Evolutionary conservation across 1,140 invertebrate genomes (phyloP), one percentile per base, ranked within the genome.

Genomic region (Tribolium madens): DNA sequence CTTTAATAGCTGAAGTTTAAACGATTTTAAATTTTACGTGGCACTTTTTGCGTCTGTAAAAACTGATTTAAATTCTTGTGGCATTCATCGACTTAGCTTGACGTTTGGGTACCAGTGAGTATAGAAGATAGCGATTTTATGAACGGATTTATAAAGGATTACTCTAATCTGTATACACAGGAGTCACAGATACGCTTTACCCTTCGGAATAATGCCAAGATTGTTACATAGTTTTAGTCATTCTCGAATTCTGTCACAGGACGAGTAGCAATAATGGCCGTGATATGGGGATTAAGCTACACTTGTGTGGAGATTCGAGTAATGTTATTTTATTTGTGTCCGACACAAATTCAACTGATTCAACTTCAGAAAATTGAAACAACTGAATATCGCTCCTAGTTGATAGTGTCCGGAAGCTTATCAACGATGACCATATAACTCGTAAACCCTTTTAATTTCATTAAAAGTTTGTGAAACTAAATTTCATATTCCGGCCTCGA

Each of bases 121-220:
- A 76, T 78, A 64, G 78, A 77, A 81, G 80, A 81, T 81, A 81
- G 78, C 76, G 80, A 81, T 79, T 81, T 81, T 79, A 79, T 80
- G 80, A 81, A 78, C 73, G 80, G 78, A 79, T 81, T 81, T 81
- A 77, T 81, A 68, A 76, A 73, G 76, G 78, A 81, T 81, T 81
- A 78, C 64, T 18, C 74, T 81, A 81, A 81, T 81, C 78, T 81
- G 76, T 79, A 73, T 81, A 81, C 78, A 79, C 78, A 79, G 76
- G 36, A 81, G 78, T 81, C 75, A 75, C 26, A 81, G 78, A 81
- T 81, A 78, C 48, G 69, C 52, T 72, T 47, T 73, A 76, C 74
- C 69, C 73, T 76, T 73, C 36, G 46, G 53, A 75, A 78, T 78
- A 76, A 76, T 78, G 52, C 74, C n/a, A 46, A 68, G 70, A 76